Evolutionary conservation across 2,113 vertebrate species (phyloP).

Genomic region (Odobenus rosmarus): DNA sequence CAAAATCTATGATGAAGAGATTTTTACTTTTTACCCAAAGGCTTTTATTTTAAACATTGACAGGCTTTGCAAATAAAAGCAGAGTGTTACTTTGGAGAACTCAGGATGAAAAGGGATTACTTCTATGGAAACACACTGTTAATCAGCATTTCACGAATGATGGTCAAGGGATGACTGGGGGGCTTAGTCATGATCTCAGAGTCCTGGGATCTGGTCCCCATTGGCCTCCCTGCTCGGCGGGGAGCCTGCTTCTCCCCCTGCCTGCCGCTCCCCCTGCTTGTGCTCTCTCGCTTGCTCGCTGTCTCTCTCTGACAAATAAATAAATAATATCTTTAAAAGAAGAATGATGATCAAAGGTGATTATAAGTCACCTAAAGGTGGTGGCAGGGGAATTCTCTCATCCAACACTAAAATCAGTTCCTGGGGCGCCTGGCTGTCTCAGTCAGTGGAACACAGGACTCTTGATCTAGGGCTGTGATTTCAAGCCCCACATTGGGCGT

Average conservation of each 20-base stretch:
- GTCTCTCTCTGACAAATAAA: no score
- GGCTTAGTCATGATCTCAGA: no score
- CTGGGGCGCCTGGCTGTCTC: not conserved
- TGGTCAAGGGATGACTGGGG: no score
- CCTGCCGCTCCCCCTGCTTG: no score
- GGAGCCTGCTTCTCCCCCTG: no score
- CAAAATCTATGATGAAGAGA: not conserved
- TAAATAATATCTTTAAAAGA: not conserved
- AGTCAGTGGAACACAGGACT: not conserved
- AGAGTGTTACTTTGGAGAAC: not conserved
- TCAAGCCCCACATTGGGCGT: not conserved
- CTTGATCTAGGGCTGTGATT: not conserved
- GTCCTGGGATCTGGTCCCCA: no score
- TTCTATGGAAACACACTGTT: not conserved
- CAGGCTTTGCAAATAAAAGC: slow-evolving; percentile 28
- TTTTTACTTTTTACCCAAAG: slow-evolving; percentile 26
- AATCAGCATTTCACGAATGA: not conserved
- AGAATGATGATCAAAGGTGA: not conserved
- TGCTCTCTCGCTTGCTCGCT: no score
- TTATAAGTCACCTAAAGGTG: not conserved
- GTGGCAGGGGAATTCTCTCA: not conserved
- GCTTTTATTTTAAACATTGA: slow-evolving; percentile 15
- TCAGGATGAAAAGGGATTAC: not conserved
- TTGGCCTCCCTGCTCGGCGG: no score
- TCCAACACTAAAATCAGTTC: not conserved